These are phyloP conservation scores for Habropoda laboriosa DNA, from an alignment of 1,140 invertebrate species.

Conservation along the genomic window DNA sequence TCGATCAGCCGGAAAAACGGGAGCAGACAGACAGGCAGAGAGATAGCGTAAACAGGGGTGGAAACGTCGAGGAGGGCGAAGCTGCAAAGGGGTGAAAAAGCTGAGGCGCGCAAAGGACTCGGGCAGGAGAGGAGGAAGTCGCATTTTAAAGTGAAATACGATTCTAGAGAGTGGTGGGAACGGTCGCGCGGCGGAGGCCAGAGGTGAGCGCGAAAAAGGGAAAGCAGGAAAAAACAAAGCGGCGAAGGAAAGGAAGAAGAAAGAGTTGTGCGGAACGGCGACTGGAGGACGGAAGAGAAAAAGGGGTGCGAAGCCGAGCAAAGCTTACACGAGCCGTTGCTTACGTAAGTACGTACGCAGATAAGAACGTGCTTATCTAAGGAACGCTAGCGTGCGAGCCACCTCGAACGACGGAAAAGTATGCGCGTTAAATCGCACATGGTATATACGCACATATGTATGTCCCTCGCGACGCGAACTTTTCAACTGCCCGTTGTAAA, in stretches of 20 bases:
- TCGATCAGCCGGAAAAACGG: not conserved
- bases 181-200: too few relatives aligned
- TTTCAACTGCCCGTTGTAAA: not conserved
- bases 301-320: conserved; percentile 27
- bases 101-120: not conserved
- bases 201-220: not conserved
- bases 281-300: conserved; percentile 29
- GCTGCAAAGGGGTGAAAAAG: too few relatives aligned
- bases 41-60: not conserved
- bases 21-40: too few relatives aligned
- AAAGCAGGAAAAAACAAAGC: not conserved
- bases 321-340: conserved; percentile 51
- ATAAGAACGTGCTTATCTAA: conserved; percentile 64
- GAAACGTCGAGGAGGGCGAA: not conserved
- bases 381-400: conserved; percentile 48
- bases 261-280: not conserved
- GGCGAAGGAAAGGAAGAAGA: not conserved
- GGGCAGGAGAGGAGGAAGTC: not conserved
- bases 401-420: conserved; percentile 34
- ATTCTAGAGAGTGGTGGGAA: not conserved
- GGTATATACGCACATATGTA: too few relatives aligned
- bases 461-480: not conserved
- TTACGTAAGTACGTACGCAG: conserved; percentile 62
- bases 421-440: conserved; percentile 18
- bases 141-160: not conserved